phyloP scores from a whole-genome alignment of 2,113 vertebrate genomes.

The Oryzias woworae region DNA sequence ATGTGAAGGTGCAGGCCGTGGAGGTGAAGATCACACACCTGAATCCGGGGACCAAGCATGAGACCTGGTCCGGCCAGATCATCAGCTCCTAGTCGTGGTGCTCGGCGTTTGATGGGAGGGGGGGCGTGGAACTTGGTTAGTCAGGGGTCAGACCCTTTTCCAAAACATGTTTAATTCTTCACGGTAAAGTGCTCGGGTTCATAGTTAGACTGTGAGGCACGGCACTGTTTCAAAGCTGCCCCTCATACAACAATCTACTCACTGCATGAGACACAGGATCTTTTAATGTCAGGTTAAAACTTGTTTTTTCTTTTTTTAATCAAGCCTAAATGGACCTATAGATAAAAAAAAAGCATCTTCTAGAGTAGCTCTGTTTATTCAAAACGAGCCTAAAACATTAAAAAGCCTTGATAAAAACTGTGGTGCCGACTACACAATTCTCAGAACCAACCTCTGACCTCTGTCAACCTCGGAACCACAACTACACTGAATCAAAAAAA shows the following conservation, averaged over 20 bases:
- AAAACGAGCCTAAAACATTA: too few relatives aligned
- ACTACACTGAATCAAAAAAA: too few relatives aligned
- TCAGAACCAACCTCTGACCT: too few relatives aligned
- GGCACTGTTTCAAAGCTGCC: conserved; percentile 4
- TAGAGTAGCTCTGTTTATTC: too few relatives aligned
- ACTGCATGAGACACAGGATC: conserved; percentile 11
- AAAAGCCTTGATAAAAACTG: too few relatives aligned
- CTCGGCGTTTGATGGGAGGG: conserved; percentile 5
- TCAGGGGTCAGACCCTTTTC: conserved; percentile 15
- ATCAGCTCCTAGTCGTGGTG: conserved; percentile 85
- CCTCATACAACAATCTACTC: conserved; percentile 2
- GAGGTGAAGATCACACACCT: conserved; percentile 96
- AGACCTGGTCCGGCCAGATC: conserved; percentile 97
- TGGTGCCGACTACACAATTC: too few relatives aligned
- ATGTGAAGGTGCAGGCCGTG: conserved; percentile 97
- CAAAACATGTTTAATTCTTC: conserved; percentile 25
- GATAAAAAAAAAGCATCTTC: too few relatives aligned
- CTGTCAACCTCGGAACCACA: too few relatives aligned
- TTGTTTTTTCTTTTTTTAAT: too few relatives aligned
- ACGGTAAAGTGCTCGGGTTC: conserved; percentile 9
- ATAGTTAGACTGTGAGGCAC: background rate
- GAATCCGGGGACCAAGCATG: conserved; percentile 91
- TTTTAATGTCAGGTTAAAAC: too few relatives aligned
- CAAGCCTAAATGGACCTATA: too few relatives aligned
- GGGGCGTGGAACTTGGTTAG: background rate